A percentile compares a stretch with the other conserved stretches of the same genome.
Conservation (phyloP, 2,797 vertebrate genomes). For the Buphagus erythrorhynchus region DNA sequence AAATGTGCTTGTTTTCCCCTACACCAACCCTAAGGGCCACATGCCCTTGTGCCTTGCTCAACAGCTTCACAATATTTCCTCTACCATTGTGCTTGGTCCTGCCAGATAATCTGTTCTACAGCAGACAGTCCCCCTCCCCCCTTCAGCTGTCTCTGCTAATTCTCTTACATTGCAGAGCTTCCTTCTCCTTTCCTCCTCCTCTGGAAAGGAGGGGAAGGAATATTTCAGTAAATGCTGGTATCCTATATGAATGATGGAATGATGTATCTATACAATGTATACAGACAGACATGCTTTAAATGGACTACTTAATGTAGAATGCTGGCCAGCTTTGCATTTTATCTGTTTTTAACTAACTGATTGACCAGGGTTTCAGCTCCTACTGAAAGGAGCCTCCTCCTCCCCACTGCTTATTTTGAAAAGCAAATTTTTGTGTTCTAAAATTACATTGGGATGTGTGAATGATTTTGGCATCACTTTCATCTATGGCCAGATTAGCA, state of each 20-base stretch:
- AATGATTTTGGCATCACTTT: background rate
- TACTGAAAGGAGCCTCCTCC: background rate
- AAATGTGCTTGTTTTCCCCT: background rate
- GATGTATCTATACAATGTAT: background rate
- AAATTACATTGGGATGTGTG: background rate
- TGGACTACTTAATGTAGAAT: background rate
- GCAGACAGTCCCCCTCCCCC: background rate
- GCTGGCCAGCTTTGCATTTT: background rate
- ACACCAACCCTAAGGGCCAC: background rate
- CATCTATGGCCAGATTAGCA: background rate
- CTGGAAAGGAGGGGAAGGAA: background rate
- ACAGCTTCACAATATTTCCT: background rate
- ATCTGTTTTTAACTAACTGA: background rate
- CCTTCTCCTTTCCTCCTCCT: background rate
- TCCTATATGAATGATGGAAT: background rate
- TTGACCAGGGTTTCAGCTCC: background rate
- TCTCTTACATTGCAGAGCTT: background rate
- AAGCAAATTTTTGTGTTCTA: background rate
- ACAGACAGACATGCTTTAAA: background rate
- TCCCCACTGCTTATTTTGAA: background rate
- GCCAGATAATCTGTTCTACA: background rate
- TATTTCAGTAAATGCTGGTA: background rate
- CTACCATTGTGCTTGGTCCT: background rate
- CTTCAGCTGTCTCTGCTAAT: background rate
- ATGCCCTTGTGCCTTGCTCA: background rate